A percentile compares a stretch with the other conserved stretches of the same genome.
phyloP scores from a whole-genome alignment of 2,888 invertebrate genomes.

The Drosophila affinis region DNA sequence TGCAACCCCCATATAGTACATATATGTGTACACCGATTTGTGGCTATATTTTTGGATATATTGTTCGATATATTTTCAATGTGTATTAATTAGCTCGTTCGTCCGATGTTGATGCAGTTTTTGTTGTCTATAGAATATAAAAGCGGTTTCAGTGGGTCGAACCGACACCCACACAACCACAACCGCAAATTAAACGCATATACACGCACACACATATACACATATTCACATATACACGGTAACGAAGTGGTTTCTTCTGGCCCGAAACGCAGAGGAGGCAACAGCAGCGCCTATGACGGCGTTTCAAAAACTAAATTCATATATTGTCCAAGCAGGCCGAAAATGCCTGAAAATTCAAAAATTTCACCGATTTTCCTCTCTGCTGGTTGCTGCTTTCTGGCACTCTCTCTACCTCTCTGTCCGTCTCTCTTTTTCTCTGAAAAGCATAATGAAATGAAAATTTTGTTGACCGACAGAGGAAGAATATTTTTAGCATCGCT shows the following conservation, averaged over 20 bases:
- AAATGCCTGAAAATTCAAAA: conserved; percentile 61
- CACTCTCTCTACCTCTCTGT: conserved; percentile 27
- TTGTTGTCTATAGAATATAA: conserved; percentile 31
- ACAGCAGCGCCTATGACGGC: conserved; percentile 74
- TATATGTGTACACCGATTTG: conserved; percentile 34
- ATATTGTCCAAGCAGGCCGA: conserved; percentile 67
- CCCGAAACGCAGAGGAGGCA: conserved; percentile 38
- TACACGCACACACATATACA: conserved; percentile 16
- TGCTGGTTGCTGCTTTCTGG: conserved; percentile 14
- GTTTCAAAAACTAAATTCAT: conserved; percentile 77
- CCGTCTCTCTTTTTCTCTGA: conserved; percentile 16
- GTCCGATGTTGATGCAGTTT: conserved; percentile 36
- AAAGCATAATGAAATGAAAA: conserved; percentile 70
- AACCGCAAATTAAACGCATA: conserved; percentile 21
- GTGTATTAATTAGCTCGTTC: conserved; percentile 43
- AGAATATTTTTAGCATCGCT: conserved; percentile 68
- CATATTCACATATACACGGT: conserved; percentile 12
- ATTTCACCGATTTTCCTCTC: conserved; percentile 33
- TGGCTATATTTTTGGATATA: conserved; percentile 40
- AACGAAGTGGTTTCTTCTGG: conserved; percentile 38
- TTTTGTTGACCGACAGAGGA: conserved; percentile 70
- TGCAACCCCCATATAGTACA: conserved; percentile 1
- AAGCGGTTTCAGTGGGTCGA: conserved; percentile 23
- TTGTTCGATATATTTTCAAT: conserved; percentile 34
- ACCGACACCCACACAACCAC: conserved; percentile 53